Evolutionary conservation across 2,113 vertebrate genomes (phyloP).

Genomic region (Catharus minimus): DNA sequence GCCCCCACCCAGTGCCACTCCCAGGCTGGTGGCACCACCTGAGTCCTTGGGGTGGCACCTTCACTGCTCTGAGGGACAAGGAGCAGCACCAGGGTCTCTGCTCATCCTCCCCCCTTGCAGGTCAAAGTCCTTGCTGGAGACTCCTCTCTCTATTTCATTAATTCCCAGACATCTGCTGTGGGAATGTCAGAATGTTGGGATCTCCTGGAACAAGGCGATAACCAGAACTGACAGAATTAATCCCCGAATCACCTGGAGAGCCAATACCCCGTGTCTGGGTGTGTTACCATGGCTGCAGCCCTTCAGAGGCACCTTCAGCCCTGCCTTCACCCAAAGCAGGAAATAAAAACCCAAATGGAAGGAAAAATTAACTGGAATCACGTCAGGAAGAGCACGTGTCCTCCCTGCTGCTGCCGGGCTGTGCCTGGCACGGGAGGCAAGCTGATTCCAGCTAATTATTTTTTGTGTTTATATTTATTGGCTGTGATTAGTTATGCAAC

Average conservation of each 20-base stretch:
- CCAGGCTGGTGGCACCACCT: not conserved
- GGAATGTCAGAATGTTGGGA: not conserved
- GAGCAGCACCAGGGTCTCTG: not conserved
- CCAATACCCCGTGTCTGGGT: not conserved
- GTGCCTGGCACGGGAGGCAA: not conserved
- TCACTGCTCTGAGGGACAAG: not conserved
- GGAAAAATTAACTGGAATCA: not conserved
- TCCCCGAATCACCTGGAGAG: not conserved
- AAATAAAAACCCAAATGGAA: not conserved
- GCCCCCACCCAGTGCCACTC: not conserved
- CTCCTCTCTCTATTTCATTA: not conserved
- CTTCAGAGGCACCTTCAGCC: not conserved
- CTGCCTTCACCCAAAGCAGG: not conserved
- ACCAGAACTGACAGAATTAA: slow-evolving; percentile 19
- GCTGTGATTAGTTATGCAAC: slow-evolving; percentile 51
- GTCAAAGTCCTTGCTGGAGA: not conserved
- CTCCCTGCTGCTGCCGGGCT: not conserved
- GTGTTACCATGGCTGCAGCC: not conserved
- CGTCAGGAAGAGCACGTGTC: not conserved
- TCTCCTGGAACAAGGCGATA: not conserved
- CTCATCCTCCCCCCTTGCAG: not conserved
- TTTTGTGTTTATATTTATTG: slow-evolving; percentile 47
- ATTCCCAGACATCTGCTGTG: not conserved
- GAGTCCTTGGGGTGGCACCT: not conserved
- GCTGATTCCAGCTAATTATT: slow-evolving; percentile 39